These are phyloP conservation scores for Oegoconia quadripuncta DNA, from an alignment of 2,888 invertebrate species.

Conservation along the genomic window DNA sequence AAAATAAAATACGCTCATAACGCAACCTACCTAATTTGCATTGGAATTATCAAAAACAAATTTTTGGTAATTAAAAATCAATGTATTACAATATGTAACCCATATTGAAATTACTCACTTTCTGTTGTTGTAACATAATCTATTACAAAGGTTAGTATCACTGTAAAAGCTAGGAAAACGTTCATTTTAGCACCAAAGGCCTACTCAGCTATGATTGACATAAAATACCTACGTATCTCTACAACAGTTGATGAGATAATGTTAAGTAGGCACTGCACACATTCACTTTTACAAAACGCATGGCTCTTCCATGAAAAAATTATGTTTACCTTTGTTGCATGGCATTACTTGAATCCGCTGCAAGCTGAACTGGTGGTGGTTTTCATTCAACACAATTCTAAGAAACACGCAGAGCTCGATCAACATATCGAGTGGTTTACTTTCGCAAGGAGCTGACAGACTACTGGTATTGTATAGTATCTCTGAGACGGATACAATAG, in stretches of 20 bases:
- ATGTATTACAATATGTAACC: too few species aligned
- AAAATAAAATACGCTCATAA: too few species aligned
- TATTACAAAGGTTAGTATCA: not conserved
- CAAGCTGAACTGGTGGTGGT: slow-evolving; percentile 27
- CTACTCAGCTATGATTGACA: too few species aligned
- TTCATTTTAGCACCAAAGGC: too few species aligned
- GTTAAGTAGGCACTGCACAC: not conserved
- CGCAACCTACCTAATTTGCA: too few species aligned
- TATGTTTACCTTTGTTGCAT: slow-evolving; percentile 34
- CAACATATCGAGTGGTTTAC: slow-evolving; percentile 23
- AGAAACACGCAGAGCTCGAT: slow-evolving; percentile 35
- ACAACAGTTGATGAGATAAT: not conserved
- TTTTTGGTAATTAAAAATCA: too few species aligned
- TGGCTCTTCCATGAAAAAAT: slow-evolving; percentile 22
- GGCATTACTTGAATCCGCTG: slow-evolving; percentile 23
- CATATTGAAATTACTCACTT: not conserved
- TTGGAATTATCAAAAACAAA: too few species aligned
- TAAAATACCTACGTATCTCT: too few species aligned
- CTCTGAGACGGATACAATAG: not conserved
- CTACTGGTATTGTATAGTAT: not conserved
- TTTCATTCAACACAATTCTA: slow-evolving; percentile 34
- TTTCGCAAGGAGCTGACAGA: not conserved
- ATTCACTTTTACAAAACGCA: not conserved
- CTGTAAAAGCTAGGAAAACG: too few species aligned
- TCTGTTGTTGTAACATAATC: not conserved